Evolutionary conservation across 1,140 invertebrate species (phyloP), one percentile per base, ranked within the genome.

Genomic region (Lucilia cuprina): DNA sequence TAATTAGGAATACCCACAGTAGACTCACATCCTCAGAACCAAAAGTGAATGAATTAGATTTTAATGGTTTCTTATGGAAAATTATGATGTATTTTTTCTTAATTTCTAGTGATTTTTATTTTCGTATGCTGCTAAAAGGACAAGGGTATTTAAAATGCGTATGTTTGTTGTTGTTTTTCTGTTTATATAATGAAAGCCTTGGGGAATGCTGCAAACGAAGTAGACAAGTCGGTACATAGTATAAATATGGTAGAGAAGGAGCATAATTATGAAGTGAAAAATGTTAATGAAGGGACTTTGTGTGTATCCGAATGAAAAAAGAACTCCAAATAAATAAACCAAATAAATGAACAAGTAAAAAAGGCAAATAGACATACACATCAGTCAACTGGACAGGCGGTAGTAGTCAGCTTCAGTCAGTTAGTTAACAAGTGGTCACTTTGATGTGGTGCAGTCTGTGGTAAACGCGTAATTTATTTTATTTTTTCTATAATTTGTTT

Each of bases 401-500:
- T 14, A 41, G 34, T 14, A 60, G 14, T n/a, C 55, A 14, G 14
- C 7, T 5, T 60, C 55, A 60, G 55, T 49, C 77, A 80, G 25
- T 80, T 17, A 80, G 41, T 80, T 80, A 80, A 80, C 77, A 49
- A 84, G 84, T 84, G 84, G 84, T 84, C 84, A 84, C 84, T 84
- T 84, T 84, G 84, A 84, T 84, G 84, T 84, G 84, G 84, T 77
- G 84, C 84, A 84, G 74, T 55, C 82, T 84, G 84, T 84, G 84
- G 84, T 41, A 82, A 84, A 84, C 84, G 84, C 84, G 82, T 84
- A 84, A 84, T 84, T 84, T 82, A 83, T 55, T 55, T 55, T 74
- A 0, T 41, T 77, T 77, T 77, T 17, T 47, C 12, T 47, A n/a
- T 3, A 21, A 35, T 77, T 77, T 34, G 4, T 77, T 35, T 77